Percentiles rank a stretch among this genome's conserved stretches.
Conservation (phyloP, 2,113 vertebrate genomes). For the Onychorhynchus coronatus region DNA sequence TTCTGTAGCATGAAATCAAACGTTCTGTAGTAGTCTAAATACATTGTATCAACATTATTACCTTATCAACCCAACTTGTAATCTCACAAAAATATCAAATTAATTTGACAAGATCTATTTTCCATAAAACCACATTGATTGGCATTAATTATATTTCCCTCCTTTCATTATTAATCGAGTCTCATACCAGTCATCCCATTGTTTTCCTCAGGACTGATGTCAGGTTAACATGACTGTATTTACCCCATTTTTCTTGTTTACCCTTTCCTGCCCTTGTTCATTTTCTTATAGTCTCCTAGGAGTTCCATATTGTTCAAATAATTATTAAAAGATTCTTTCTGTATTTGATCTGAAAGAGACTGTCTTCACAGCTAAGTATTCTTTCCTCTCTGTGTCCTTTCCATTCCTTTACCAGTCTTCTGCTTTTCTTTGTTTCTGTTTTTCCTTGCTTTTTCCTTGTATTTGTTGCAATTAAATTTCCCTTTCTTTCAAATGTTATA, state of each 20-base stretch:
- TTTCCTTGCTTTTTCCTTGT: not conserved
- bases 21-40: not conserved
- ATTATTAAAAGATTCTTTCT: not conserved
- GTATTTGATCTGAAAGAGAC: not conserved
- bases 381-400: not conserved
- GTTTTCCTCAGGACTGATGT: conserved; percentile 42
- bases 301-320: not conserved
- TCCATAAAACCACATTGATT: conserved; percentile 49
- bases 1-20: conserved; percentile 18
- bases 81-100: conserved; percentile 66
- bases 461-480: not conserved
- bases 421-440: not conserved
- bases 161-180: conserved; percentile 33
- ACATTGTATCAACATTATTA: conserved; percentile 38
- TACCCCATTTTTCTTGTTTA: conserved; percentile 37
- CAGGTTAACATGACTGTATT: conserved; percentile 15
- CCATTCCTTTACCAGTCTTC: not conserved
- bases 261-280: not conserved
- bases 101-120: conserved; percentile 65
- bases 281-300: not conserved
- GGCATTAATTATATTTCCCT: conserved; percentile 54
- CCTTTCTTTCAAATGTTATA: not conserved
- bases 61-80: conserved; percentile 38
- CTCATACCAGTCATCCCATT: conserved; percentile 29
- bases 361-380: not conserved